Percentiles rank a stretch among this genome's conserved stretches.
These are phyloP conservation scores for Carpatolechia fugitivella DNA, from an alignment of 2,888 invertebrate species.

Conservation along the genomic window DNA sequence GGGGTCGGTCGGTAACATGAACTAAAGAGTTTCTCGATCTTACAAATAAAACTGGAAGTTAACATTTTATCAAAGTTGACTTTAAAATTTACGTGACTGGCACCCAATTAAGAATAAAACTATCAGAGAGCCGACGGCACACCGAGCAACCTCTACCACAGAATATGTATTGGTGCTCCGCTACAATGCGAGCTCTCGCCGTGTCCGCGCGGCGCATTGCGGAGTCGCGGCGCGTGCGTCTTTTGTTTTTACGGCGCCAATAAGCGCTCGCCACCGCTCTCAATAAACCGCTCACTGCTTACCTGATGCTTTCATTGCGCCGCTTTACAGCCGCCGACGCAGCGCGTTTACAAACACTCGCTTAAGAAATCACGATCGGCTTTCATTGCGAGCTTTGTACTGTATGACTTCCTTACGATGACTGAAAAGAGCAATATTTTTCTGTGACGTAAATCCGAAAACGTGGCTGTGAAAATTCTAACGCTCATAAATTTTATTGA, in stretches of 20 bases:
- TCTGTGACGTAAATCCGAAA: not conserved
- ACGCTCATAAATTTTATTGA: not conserved
- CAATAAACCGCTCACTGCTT: not conserved
- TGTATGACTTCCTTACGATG: not conserved
- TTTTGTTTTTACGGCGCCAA: constrained; percentile 10
- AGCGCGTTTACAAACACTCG: not conserved
- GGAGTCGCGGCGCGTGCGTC: constrained; percentile 5
- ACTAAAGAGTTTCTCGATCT: too few species aligned
- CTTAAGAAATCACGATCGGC: not conserved
- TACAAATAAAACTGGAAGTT: too few species aligned
- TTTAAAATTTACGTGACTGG: too few species aligned
- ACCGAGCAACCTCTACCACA: too few species aligned
- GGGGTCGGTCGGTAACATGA: too few species aligned
- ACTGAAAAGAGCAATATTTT: not conserved
- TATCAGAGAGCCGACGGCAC: too few species aligned
- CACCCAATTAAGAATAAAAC: too few species aligned
- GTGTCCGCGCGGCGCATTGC: too few species aligned
- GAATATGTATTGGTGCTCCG: too few species aligned
- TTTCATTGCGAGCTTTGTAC: not conserved
- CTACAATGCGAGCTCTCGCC: too few species aligned
- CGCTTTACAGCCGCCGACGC: not conserved
- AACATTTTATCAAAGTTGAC: too few species aligned
- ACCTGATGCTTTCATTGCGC: not conserved
- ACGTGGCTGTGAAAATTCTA: not conserved
- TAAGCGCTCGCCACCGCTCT: not conserved